Evolutionary conservation across 53 echinoderm and acorn worm species (phyloP).

Genomic region (Stichopus horrens): DNA sequence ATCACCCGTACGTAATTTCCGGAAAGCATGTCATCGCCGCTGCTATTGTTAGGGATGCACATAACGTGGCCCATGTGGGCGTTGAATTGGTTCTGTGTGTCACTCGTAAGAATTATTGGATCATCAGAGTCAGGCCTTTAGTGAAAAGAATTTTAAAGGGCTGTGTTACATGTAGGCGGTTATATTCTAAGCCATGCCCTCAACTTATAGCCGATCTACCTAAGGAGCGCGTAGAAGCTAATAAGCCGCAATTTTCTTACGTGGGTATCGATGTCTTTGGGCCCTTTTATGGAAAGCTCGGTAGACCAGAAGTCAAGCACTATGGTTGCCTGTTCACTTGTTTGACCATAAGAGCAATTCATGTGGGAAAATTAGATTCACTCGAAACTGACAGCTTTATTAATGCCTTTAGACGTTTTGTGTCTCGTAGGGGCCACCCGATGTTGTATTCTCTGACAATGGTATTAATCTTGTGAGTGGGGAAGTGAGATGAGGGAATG

Average conservation of each 20-base stretch:
- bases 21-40: neutral
- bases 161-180: neutral
- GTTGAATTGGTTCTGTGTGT: too few species aligned
- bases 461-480: constrained; percentile 48
- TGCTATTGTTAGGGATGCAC: constrained; percentile 7
- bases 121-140: neutral
- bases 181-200: neutral
- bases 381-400: constrained; percentile 41
- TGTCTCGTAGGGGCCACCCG: constrained; percentile 44
- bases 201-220: neutral
- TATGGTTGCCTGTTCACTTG: constrained; percentile 61
- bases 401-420: constrained; percentile 53
- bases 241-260: constrained; percentile 47
- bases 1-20: neutral
- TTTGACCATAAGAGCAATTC: constrained; percentile 47
- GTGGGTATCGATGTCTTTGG: constrained; percentile 58
- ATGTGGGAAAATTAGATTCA: constrained; percentile 51
- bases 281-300: constrained; percentile 49
- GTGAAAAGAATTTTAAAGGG: neutral
- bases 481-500: neutral
- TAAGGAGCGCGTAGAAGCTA: constrained; percentile 33
- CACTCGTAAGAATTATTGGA: too few species aligned
- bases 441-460: constrained; percentile 50
- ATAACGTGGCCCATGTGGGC: too few species aligned
- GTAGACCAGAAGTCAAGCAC: constrained; percentile 43